Conservation (phyloP, 1,140 invertebrate species). For the Panagrolaimus sp. region DNA sequence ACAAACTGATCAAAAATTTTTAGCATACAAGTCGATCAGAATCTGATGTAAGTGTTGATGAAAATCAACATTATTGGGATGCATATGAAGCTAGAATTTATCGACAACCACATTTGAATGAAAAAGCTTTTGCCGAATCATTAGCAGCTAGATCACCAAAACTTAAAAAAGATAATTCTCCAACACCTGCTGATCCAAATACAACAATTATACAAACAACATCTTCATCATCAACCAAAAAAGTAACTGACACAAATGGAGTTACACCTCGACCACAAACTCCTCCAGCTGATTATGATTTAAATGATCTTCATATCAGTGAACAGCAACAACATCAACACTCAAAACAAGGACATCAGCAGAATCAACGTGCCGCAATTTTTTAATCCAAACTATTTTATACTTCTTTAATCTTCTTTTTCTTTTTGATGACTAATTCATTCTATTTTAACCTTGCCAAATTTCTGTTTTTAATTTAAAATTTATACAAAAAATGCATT, state of each 20-base stretch:
- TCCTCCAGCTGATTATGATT: slow-evolving; percentile 51
- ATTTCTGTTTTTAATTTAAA: neutral
- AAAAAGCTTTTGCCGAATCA: slow-evolving; percentile 43
- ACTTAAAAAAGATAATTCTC: slow-evolving; percentile 18
- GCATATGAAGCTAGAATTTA: slow-evolving; percentile 53
- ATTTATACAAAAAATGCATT: too few relatives aligned
- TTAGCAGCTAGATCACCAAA: slow-evolving; percentile 11
- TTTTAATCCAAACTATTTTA: neutral
- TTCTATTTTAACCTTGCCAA: neutral
- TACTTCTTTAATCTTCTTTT: neutral
- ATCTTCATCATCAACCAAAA: neutral
- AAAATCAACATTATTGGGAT: slow-evolving; percentile 45
- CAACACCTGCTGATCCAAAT: slow-evolving; percentile 4
- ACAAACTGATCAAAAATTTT: neutral
- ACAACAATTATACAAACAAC: too few relatives aligned
- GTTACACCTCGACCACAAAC: slow-evolving; percentile 38
- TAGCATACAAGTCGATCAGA: neutral
- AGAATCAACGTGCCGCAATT: neutral
- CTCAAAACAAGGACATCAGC: neutral
- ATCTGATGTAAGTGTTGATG: slow-evolving; percentile 11
- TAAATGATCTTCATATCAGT: slow-evolving; percentile 10
- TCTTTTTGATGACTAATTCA: slow-evolving; percentile 3
- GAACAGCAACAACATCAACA: neutral
- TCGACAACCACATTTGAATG: slow-evolving; percentile 48
- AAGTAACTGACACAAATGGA: neutral